Evolutionary conservation across 1,140 invertebrate genomes (phyloP).

Genomic region (Lasioglossum baleicum): DNA sequence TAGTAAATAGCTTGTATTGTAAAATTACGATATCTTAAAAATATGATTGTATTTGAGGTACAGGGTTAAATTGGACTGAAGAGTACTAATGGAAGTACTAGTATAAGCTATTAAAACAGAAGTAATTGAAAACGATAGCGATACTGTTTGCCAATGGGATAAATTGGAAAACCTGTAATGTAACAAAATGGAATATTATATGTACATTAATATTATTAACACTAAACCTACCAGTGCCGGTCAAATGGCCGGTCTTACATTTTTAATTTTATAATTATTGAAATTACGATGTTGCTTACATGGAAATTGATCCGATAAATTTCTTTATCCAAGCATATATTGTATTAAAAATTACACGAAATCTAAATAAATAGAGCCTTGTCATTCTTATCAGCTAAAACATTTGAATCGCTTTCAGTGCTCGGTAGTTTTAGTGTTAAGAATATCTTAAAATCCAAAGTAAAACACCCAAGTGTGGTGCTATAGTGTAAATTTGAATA

Average conservation of each 20-base stretch:
- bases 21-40: neutral
- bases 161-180: neutral
- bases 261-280: too few relatives aligned
- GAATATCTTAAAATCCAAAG: slow-evolving; percentile 23
- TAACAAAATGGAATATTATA: slow-evolving; percentile 10
- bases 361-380: too few relatives aligned
- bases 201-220: slow-evolving; percentile 18
- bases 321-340: too few relatives aligned
- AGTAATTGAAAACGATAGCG: slow-evolving; percentile 8
- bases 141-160: neutral
- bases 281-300: too few relatives aligned
- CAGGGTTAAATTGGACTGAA: neutral
- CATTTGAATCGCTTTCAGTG: too few relatives aligned
- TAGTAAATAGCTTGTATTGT: neutral
- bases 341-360: too few relatives aligned
- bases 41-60: slow-evolving; percentile 1
- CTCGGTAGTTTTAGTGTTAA: neutral
- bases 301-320: too few relatives aligned
- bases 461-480: slow-evolving; percentile 9
- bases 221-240: too few relatives aligned
- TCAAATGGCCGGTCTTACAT: too few relatives aligned
- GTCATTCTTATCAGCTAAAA: too few relatives aligned
- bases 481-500: slow-evolving; percentile 7
- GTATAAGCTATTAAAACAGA: neutral
- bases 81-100: neutral